phyloP scores from a whole-genome alignment of 2,113 vertebrate species.

The Anguilla japonica region DNA sequence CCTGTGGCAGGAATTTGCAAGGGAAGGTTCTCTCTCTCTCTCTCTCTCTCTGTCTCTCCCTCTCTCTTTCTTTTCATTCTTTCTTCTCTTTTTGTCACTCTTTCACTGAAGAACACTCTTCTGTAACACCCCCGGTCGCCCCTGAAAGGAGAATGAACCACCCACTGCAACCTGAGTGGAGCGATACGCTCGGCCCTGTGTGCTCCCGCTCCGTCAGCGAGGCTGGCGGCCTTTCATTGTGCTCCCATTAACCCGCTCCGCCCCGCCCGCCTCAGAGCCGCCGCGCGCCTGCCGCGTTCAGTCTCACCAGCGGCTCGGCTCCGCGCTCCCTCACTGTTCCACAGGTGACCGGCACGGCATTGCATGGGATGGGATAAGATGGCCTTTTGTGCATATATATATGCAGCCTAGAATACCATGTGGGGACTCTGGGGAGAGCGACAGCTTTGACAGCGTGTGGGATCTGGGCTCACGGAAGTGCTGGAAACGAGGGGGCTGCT shows the following conservation, averaged over 20 bases:
- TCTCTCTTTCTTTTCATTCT: not conserved
- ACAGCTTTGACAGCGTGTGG: conserved; percentile 4
- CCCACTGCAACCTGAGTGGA: not conserved
- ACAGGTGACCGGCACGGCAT: not conserved
- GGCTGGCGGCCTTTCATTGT: not conserved
- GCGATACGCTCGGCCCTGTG: conserved; percentile 1
- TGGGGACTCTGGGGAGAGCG: not conserved
- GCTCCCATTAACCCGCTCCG: not conserved
- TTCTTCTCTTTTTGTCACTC: not conserved
- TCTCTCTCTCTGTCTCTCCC: not conserved
- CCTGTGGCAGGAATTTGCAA: not conserved
- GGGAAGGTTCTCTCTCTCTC: conserved; percentile 16
- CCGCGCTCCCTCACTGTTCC: not conserved
- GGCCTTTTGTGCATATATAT: not conserved
- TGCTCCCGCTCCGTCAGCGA: not conserved
- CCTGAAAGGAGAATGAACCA: conserved; percentile 19
- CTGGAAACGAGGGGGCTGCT: not conserved
- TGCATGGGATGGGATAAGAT: not conserved
- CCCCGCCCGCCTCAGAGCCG: not conserved
- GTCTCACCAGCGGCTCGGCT: no score
- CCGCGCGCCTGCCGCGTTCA: no score
- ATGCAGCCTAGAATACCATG: conserved; percentile 4
- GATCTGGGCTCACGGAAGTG: not conserved
- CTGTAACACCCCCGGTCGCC: conserved; percentile 25
- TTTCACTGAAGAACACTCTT: conserved; percentile 23